Evolutionary conservation across 2,113 vertebrate genomes (phyloP).

Genomic region (Sigmodon hispidus): DNA sequence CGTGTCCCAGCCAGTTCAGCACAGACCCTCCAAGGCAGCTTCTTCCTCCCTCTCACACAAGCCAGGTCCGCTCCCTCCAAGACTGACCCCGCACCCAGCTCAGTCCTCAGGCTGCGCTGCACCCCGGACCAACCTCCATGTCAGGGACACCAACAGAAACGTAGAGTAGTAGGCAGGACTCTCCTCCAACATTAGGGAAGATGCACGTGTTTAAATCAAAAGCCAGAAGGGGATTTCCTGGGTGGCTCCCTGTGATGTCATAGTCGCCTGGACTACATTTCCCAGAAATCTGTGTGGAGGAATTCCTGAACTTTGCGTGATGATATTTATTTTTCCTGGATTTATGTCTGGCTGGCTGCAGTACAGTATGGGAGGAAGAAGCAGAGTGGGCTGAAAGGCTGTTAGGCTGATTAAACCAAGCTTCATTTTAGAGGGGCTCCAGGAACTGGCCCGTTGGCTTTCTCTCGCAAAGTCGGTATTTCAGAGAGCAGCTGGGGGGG

Average conservation of each 20-base stretch:
- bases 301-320: neutral
- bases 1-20: neutral
- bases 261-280: neutral
- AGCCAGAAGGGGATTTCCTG: neutral
- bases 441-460: too few species aligned
- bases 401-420: too few species aligned
- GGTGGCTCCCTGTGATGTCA: neutral
- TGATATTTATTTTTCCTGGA: neutral
- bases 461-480: too few species aligned
- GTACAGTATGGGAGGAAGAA: neutral
- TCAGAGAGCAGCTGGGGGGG: too few species aligned
- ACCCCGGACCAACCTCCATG: neutral
- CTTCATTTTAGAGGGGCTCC: too few species aligned
- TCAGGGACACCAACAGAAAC: neutral
- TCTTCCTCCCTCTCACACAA: neutral
- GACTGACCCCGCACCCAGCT: neutral
- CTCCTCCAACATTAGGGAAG: neutral
- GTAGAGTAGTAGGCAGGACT: too few species aligned
- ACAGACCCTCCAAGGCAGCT: neutral
- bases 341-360: neutral
- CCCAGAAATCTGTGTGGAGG: neutral
- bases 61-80: neutral
- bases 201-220: rapidly evolving
- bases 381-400: too few species aligned
- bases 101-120: neutral